Conservation (phyloP, 2,888 invertebrate genomes). For the Drosophila helvetica region DNA sequence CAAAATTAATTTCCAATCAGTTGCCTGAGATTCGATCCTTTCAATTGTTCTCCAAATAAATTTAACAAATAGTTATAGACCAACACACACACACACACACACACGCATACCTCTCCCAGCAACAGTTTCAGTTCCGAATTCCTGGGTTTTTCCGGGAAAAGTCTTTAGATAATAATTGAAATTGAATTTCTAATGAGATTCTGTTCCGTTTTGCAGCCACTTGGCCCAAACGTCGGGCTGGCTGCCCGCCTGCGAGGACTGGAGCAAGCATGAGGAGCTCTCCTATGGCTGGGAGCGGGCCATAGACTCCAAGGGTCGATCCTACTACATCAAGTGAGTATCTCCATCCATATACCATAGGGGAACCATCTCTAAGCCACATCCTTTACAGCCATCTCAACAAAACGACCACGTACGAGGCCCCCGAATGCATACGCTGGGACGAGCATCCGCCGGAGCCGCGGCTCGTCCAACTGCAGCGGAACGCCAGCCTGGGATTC, state of each 20-base stretch:
- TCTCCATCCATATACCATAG: neutral
- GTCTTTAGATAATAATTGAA: neutral
- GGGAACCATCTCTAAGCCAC: neutral
- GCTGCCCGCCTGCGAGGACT: conserved; percentile 94
- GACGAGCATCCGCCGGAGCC: conserved; percentile 91
- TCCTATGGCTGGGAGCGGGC: conserved; percentile 97
- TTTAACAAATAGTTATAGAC: too few relatives aligned
- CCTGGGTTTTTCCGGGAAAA: too few relatives aligned
- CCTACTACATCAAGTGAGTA: conserved; percentile 92
- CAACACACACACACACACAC: too few relatives aligned
- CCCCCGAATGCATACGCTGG: conserved; percentile 87
- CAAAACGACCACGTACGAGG: conserved; percentile 96
- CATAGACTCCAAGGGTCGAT: conserved; percentile 90
- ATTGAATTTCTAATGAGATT: conserved; percentile 9
- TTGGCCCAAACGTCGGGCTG: conserved; percentile 92
- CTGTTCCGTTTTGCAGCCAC: conserved; percentile 87
- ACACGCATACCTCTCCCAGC: too few relatives aligned
- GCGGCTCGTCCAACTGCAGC: conserved; percentile 89
- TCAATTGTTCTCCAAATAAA: neutral
- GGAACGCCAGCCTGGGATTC: conserved; percentile 93
- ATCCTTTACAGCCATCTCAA: conserved; percentile 87
- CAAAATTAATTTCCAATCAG: neutral
- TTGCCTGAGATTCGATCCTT: neutral
- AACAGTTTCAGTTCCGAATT: too few relatives aligned
- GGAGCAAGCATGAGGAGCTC: conserved; percentile 88